Evolutionary conservation across 2,888 invertebrate species (phyloP).

Genomic region (Boloria selene): DNA sequence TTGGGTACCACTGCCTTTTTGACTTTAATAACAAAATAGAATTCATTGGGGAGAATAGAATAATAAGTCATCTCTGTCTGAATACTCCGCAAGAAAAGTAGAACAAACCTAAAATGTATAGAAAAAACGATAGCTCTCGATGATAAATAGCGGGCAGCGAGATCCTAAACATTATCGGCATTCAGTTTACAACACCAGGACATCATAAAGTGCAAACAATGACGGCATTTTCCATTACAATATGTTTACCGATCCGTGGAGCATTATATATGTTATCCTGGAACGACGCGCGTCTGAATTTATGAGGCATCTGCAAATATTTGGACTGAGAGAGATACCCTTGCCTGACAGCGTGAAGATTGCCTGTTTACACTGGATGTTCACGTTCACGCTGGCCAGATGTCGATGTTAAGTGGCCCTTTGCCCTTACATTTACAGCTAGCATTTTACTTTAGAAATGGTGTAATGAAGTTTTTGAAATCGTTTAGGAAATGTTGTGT

Average conservation of each 20-base stretch:
- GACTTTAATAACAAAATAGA: too few relatives aligned
- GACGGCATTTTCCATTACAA: slow-evolving; percentile 82
- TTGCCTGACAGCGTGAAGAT: slow-evolving; percentile 78
- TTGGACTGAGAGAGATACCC: slow-evolving; percentile 74
- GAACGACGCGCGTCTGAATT: slow-evolving; percentile 73
- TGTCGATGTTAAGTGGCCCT: slow-evolving; percentile 3
- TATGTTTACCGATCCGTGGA: slow-evolving; percentile 80
- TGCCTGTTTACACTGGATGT: slow-evolving; percentile 54
- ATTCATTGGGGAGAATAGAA: too few relatives aligned
- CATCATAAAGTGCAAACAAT: slow-evolving; percentile 82
- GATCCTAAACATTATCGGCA: slow-evolving; percentile 18
- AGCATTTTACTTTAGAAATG: background rate
- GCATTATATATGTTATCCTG: slow-evolving; percentile 82
- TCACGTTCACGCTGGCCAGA: slow-evolving; percentile 8
- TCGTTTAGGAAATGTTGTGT: too few relatives aligned
- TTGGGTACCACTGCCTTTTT: too few relatives aligned
- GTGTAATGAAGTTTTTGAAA: too few relatives aligned
- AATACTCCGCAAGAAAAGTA: background rate
- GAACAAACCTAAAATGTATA: background rate
- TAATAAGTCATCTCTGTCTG: too few relatives aligned
- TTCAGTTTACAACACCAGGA: slow-evolving; percentile 75
- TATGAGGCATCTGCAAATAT: slow-evolving; percentile 80
- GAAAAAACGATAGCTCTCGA: slow-evolving; percentile 9
- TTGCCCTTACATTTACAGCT: background rate
- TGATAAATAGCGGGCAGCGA: slow-evolving; percentile 44